Evolutionary conservation across 2,888 invertebrate genomes (phyloP), one percentile per base, ranked within the genome.

Genomic region (Anorthoa munda): DNA sequence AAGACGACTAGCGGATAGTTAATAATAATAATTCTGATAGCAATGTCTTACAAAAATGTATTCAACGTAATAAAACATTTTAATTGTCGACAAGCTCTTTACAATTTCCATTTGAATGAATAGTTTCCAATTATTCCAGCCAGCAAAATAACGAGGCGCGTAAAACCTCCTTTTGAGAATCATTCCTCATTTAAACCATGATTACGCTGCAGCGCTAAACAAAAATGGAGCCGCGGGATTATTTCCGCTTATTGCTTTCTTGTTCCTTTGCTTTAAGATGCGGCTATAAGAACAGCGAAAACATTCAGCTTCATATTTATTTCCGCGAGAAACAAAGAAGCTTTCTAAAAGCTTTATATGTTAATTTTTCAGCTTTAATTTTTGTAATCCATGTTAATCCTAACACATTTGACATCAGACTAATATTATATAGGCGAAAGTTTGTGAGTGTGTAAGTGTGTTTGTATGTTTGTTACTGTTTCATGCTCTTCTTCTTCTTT

Each of bases 141-240:
- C 73, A 64, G 55, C 53, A 46, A 83, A 69, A 68, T 75, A 79
- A 82, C 55, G 71, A 78, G 70, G 58, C 50, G 72, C 61, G 60
- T 74, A 67, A 73, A 77, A 77, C 70, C 63, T 77, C 73, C 81
- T 87, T 87, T 87, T 83, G 81, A 79, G 78, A 88, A 89, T 87
- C 82, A 85, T 85, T 87, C 82, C 85, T 85, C 85, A 86, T 90
- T 89, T 85, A 88, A 87, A 83, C 86, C 84, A 72, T 85, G 86
- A 90, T 89, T 87, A 89, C 75, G 70, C 71, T 81, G 87, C 85
- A 86, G 84, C 77, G 84, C 73, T 74, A 87, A 87, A 85, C 81
- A 83, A 77, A 79, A 87, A 89, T 85, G 76, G 81, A 66, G 72
- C 63, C 61, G 15, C 55, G 72, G 51, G 79, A 81, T 84, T 88